phyloP scores from a whole-genome alignment of 2,113 vertebrate species.

The Phyllostomus discolor region DNA sequence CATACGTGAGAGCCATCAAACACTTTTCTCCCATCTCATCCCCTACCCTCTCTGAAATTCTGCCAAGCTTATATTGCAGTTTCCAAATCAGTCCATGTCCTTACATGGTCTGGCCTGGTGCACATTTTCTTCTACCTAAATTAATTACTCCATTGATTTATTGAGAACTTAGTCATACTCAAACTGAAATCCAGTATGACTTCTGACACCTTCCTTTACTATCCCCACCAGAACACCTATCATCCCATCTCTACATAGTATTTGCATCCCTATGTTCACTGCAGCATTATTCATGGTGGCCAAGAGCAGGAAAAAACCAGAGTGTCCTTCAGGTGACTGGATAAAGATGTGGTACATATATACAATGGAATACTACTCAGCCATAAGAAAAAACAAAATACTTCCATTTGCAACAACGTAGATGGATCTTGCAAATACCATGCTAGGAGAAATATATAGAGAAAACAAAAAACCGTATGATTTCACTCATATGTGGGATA shows the following conservation, averaged over 20 bases:
- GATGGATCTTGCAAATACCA: not conserved
- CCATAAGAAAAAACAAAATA: not conserved
- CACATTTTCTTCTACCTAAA: not conserved
- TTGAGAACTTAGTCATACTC: not conserved
- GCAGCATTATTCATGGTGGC: not conserved
- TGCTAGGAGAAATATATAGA: not conserved
- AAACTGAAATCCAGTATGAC: not conserved
- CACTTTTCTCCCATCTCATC: not conserved
- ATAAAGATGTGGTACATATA: not conserved
- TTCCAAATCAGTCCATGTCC: not conserved
- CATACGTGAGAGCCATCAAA: not conserved
- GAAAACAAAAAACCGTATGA: not conserved
- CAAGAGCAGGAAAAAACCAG: not conserved
- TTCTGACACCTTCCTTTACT: not conserved
- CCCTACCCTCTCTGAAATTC: not conserved
- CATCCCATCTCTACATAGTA: not conserved
- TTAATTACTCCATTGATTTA: not conserved
- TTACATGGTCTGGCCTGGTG: not conserved
- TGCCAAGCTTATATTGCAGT: not conserved
- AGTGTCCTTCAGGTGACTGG: not conserved
- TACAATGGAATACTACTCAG: not conserved
- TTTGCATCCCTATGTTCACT: not conserved
- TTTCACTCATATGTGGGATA: not conserved
- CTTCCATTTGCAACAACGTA: not conserved
- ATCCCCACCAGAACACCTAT: not conserved